phyloP scores from a whole-genome alignment of 2,888 invertebrate genomes.

The Trilocha varians region DNA sequence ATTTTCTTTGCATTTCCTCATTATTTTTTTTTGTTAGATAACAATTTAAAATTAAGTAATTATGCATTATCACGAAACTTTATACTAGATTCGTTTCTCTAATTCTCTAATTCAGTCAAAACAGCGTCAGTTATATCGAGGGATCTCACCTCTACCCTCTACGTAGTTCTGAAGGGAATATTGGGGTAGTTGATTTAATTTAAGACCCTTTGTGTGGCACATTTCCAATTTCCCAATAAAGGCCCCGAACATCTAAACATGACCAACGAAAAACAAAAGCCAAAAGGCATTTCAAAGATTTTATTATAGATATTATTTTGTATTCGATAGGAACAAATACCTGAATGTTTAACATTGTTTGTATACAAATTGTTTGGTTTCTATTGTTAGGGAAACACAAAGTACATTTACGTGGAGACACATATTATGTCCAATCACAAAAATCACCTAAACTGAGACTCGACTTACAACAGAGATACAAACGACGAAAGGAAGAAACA shows the following conservation, averaged over 20 bases:
- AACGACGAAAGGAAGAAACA: conserved; percentile 25
- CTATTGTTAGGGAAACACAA: background rate
- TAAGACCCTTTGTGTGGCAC: conserved; percentile 57
- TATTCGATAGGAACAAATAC: background rate
- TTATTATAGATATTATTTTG: conserved; percentile 4
- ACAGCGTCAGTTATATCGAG: background rate
- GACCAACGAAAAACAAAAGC: conserved; percentile 44
- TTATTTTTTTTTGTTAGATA: too few species aligned
- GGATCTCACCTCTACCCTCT: conserved; percentile 25
- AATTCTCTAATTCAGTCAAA: background rate
- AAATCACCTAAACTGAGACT: conserved; percentile 18
- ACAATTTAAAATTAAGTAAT: too few species aligned
- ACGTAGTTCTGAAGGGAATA: conserved; percentile 48
- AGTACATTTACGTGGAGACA: background rate
- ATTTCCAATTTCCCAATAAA: conserved; percentile 59
- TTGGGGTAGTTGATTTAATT: conserved; percentile 60
- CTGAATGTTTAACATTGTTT: background rate
- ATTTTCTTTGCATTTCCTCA: too few species aligned
- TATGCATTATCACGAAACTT: too few species aligned
- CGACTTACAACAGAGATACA: conserved; percentile 33
- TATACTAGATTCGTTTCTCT: too few species aligned
- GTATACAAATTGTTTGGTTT: conserved; percentile 1
- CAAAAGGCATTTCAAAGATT: conserved; percentile 14
- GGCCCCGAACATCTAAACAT: conserved; percentile 39
- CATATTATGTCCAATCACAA: background rate